phyloP scores from a whole-genome alignment of 2,888 invertebrate genomes.

The Drosophila prolongata region DNA sequence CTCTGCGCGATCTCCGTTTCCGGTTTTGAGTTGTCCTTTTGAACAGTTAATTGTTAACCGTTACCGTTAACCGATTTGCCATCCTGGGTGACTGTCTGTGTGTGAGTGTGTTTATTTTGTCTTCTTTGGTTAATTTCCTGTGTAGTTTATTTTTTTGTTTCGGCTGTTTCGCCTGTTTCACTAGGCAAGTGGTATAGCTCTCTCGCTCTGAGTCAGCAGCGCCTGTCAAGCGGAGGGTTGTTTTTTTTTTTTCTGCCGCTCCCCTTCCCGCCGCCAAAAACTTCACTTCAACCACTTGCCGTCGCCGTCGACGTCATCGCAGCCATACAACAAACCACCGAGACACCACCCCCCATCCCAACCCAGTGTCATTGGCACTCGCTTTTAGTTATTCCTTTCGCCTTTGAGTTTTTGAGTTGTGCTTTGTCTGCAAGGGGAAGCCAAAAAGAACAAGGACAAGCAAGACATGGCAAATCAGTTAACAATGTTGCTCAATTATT shows the following conservation, averaged over 20 bases:
- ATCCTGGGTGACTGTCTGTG: slow-evolving; percentile 1
- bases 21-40: neutral
- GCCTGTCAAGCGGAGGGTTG: slow-evolving; percentile 60
- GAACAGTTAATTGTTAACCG: neutral
- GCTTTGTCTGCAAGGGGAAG: slow-evolving; percentile 15
- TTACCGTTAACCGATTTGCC: slow-evolving; percentile 8
- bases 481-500: neutral
- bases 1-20: slow-evolving; percentile 26
- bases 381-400: slow-evolving; percentile 38
- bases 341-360: slow-evolving; percentile 17
- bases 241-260: slow-evolving; percentile 46
- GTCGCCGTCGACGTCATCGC: slow-evolving; percentile 56
- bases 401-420: slow-evolving; percentile 51
- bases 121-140: slow-evolving; percentile 30
- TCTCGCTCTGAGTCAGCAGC: slow-evolving; percentile 50
- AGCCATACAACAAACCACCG: slow-evolving; percentile 47
- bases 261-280: slow-evolving; percentile 10
- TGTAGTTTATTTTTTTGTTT: slow-evolving; percentile 17
- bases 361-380: slow-evolving; percentile 59
- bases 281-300: slow-evolving; percentile 73
- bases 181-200: slow-evolving; percentile 35
- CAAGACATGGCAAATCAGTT: slow-evolving; percentile 7
- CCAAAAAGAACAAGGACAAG: neutral
- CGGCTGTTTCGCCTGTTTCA: slow-evolving; percentile 3
- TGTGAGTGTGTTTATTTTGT: slow-evolving; percentile 17